Evolutionary conservation across 64 coral and sea anemone species (phyloP).

Genomic region (Stylophora pistillata): DNA sequence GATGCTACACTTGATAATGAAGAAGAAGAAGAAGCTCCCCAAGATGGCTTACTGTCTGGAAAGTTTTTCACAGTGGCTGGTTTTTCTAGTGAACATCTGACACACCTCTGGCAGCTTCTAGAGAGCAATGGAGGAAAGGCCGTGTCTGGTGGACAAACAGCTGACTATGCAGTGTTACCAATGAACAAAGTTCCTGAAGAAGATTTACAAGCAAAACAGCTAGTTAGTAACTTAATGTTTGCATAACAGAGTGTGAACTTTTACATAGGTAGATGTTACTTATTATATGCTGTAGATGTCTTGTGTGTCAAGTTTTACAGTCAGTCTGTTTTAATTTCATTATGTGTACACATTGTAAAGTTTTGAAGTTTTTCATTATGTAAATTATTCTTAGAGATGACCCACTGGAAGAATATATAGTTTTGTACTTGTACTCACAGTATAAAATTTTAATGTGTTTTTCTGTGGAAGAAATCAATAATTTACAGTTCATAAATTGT

Average conservation of each 20-base stretch:
- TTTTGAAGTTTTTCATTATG: too few relatives aligned
- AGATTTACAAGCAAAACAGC: slow-evolving; percentile 27
- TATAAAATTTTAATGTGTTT: too few relatives aligned
- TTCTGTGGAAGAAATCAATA: too few relatives aligned
- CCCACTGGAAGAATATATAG: too few relatives aligned
- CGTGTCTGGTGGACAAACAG: slow-evolving; percentile 19
- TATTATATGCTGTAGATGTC: too few relatives aligned
- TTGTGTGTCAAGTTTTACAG: too few relatives aligned
- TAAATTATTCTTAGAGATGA: too few relatives aligned
- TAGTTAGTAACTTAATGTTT: slow-evolving; percentile 35
- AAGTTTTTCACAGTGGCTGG: slow-evolving; percentile 58
- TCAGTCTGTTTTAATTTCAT: too few relatives aligned
- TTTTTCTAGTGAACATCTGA: slow-evolving; percentile 63
- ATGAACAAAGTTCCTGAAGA: slow-evolving; percentile 67
- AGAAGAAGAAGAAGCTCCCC: slow-evolving; percentile 4
- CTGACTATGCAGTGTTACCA: slow-evolving; percentile 84
- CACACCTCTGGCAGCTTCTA: slow-evolving; percentile 57
- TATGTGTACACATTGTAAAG: too few relatives aligned
- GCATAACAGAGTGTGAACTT: background rate
- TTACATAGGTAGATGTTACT: background rate
- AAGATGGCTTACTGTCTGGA: slow-evolving; percentile 35
- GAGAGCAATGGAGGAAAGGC: slow-evolving; percentile 65
- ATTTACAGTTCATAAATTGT: too few relatives aligned
- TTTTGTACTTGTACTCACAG: too few relatives aligned
- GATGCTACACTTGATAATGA: slow-evolving; percentile 66